Evolutionary conservation across 2,113 vertebrate species (phyloP).

Genomic region (Podocnemis expansa): DNA sequence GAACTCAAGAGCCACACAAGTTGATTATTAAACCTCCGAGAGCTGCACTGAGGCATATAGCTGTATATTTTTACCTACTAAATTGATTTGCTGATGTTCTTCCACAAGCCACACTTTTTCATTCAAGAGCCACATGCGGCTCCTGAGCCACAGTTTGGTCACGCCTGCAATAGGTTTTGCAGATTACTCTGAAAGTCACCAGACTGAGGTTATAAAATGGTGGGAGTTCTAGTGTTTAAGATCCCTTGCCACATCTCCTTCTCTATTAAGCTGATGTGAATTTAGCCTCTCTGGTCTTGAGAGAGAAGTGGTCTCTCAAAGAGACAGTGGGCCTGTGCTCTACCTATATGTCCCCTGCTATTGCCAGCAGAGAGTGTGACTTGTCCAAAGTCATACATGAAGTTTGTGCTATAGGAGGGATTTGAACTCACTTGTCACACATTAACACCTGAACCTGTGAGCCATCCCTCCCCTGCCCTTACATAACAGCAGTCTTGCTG

Average conservation of each 20-base stretch:
- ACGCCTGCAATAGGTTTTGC: neutral
- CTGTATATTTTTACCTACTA: too few species aligned
- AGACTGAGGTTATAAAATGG: neutral
- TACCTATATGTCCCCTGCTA: neutral
- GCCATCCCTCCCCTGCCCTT: neutral
- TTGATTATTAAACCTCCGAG: too few species aligned
- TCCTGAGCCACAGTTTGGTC: too few species aligned
- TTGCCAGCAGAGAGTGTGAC: neutral
- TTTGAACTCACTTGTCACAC: neutral
- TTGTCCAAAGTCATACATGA: neutral
- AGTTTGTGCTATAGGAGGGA: neutral
- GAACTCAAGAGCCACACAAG: too few species aligned
- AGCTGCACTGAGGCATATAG: too few species aligned
- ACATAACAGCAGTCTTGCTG: neutral
- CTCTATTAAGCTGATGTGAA: neutral
- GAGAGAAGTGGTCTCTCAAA: neutral
- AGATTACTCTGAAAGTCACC: neutral
- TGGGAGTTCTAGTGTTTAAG: neutral
- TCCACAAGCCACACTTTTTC: too few species aligned
- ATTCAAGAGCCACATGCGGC: too few species aligned
- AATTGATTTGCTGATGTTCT: too few species aligned
- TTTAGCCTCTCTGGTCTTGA: neutral
- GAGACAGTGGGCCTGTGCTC: neutral
- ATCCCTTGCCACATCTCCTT: neutral
- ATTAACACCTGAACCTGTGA: neutral